Evolutionary conservation across 2,113 vertebrate genomes (phyloP), one percentile per base, ranked within the genome.

Genomic region (Xenus cinereus): DNA sequence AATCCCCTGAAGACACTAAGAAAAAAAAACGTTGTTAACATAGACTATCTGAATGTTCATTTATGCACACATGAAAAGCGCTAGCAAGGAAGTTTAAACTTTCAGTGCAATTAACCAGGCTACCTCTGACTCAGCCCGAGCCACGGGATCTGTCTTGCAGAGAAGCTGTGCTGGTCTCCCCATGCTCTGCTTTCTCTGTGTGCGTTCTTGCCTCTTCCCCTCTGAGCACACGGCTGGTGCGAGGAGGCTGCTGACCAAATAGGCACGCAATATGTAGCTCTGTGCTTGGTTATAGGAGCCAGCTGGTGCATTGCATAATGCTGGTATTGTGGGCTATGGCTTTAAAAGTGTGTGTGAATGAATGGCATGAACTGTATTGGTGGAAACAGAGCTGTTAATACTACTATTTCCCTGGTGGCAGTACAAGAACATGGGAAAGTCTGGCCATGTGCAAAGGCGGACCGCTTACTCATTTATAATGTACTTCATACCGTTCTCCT

Each of bases 31-130:
- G 33, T 60, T 67, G 9, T 76, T 91, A 66, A 15, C 5, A 14
- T 16, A 35, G 21, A 17, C 62, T 66, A 19, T 63, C 39, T 79
- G 57, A 39, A 66, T 37, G 16, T 8, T 67, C 14, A 3, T 37
- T 78, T 68, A 32, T 43, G 30, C 10, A 12, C 48, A 46, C 2
- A 0, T 71, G 9, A 68, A 51, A 79, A 69, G 35, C 1, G 0
- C 6, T 71, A 23, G 19, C 11, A 32, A 89, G 30, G 51, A 80
- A 27, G 6, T 45, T 63, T 43, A 41, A 35, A 23, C 43, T 64
- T 67, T 33, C 26, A 48, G 10, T 64, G 35, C 45, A 48, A 76
- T 8, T 16, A 64, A 4, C 2, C 1, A 62, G 18, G 30, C 35
- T 80, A 23, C 21, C 5, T 67, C 7, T 84, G 53, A 57, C n/a